Base-by-base conservation (phyloP, 2,888 invertebrate species). In the Petrolisthes manimaculis region DNA sequence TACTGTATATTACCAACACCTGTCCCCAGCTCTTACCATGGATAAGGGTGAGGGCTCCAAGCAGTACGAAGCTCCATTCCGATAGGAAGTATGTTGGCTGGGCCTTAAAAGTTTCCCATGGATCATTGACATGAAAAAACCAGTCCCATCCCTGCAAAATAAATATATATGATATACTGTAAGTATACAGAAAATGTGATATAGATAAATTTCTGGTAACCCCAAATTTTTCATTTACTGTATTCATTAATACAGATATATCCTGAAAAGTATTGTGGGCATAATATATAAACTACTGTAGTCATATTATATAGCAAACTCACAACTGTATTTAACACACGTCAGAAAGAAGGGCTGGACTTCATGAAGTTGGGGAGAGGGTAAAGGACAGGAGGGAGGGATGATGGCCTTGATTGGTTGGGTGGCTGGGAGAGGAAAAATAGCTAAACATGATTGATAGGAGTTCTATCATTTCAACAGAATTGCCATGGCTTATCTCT, bases 21-120 rank as follows among this genome's bases (percentile, higher is more conserved):
- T 37, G 37, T 37, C 37, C 37, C 37, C 37, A 37, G 37, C 37
- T 37, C 93, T 93, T 94, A 96, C 96, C 95, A 93, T 96, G 96
- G 82, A 95, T 90, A 4, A 96, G 93, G 0, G 96, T 96, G 67
- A 95, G 91, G 0, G 95, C 79, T 12, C 95, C 95, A 6, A 95
- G 95, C 6, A 95, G 91, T 74, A 95, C 92, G 92, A 94, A 95
- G 0, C 94, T 93, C 6, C 94, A 92, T 92, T 96, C 96, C 8
- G 95, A 94, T 83, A 95, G 93, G 82, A 96, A 91, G 92, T 95
- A 95, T 2, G 95, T 95, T 24, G 96, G 95, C 93, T 96, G 95
- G 21, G 95, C 94, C 91, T 94, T 93, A 95, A 95, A 95, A 86
- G 95, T 93, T 81, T 94, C 93, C 51, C 92, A 92, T 4, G 95